A percentile compares a stretch with the other conserved stretches of the same genome.
phyloP scores from a whole-genome alignment of 2,113 vertebrate species.

The Nycticryphes semicollaris region DNA sequence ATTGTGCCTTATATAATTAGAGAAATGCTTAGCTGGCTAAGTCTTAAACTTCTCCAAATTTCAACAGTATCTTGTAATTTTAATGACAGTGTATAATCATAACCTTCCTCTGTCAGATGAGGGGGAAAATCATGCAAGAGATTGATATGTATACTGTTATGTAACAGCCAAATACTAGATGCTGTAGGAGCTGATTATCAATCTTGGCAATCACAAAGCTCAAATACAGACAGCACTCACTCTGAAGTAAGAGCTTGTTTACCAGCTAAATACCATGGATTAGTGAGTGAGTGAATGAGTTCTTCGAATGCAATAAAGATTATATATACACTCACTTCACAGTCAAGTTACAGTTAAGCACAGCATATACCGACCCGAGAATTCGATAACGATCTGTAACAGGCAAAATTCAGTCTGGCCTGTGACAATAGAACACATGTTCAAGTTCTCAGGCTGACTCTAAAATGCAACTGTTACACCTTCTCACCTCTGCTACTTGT shows the following conservation, averaged over 20 bases:
- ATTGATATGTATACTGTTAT: background rate
- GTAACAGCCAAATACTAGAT: background rate
- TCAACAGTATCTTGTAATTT: background rate
- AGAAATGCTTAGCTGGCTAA: background rate
- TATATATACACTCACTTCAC: background rate
- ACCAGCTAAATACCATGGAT: background rate
- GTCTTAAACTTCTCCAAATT: background rate
- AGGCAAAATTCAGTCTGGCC: background rate
- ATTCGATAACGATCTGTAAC: background rate
- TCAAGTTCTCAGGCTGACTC: background rate
- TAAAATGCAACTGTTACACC: background rate
- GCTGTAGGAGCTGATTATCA: background rate
- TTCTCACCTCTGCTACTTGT: background rate
- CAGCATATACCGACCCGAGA: background rate
- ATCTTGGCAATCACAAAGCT: background rate
- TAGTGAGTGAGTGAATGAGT: background rate
- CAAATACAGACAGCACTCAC: background rate
- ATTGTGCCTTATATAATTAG: background rate
- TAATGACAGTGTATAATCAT: background rate
- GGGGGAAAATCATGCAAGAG: background rate
- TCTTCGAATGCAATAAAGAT: background rate
- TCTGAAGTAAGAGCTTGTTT: background rate
- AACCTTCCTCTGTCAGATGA: background rate
- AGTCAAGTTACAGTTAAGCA: background rate
- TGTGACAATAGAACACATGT: accelerated